Evolutionary conservation across 1,140 invertebrate genomes (phyloP), one percentile per base, ranked within the genome.

Genomic region (Zaprionus inermis): DNA sequence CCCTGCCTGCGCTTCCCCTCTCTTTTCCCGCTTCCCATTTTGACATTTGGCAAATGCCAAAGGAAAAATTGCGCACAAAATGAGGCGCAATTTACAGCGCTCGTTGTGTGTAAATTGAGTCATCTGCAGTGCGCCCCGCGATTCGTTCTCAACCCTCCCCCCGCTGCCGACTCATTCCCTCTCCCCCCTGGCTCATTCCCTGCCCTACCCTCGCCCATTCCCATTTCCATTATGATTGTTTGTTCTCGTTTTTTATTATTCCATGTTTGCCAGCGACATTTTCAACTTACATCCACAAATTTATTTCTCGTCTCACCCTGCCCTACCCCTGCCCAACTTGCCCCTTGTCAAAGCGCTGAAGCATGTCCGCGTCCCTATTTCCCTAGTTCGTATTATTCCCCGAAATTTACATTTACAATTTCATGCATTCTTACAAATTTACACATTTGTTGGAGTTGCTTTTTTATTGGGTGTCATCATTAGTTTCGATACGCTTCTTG

Each of bases 91-190:
- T 88, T 88, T 88, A 80, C 84, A 89, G 84, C 58, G 84, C 84
- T 80, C 84, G 84, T 88, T 89, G 79, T 76, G 80, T 89, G 84
- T 88, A 88, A 88, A 88, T 88, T 88, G 84, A 88, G 84, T 88
- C 84, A 89, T 88, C 84, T 84, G 80, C 74, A 76, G 36, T 69
- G 68, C 82, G 72, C 76, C 82, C 82, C 76, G 76, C 73, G 22
- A 68, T 22, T 32, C 46, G 11, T 51, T 28, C 44, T 24, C 74
- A 57, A 24, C 20, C 30, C 66, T 55, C 38, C 59, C 22, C 44
- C 12, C 67, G n/a, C n/a, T n/a, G n/a, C n/a, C n/a, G n/a, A n/a
- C n/a, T n/a, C n/a, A n/a, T n/a, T 34, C 36, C 41, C 32, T 28
- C 30, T 6, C n/a, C 16, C 38, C 7, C 14, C 6, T 20, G 69